Base-by-base conservation (phyloP, 2,797 vertebrate species). In the Acropternis orthonyx region DNA sequence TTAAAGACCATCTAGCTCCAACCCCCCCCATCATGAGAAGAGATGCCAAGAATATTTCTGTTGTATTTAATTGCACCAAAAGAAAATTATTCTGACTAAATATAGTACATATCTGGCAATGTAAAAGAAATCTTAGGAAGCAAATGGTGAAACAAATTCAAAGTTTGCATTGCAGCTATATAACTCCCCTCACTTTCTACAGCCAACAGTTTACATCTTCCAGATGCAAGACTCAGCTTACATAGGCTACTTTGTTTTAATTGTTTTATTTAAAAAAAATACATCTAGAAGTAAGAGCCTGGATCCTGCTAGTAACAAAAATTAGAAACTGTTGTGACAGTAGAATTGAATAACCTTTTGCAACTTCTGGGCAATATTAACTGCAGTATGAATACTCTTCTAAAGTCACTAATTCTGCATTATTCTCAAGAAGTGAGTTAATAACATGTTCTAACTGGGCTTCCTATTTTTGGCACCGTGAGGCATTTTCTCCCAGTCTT, bases 121-220 rank as follows among this genome's bases (percentile, higher is more conserved):
- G 28, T 36, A 49, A 73, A 63, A 84, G 62, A 79, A 79, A 68
- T 36, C 66, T 63, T 63, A 74, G 44, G 37, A 61, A 80, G 83
- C 79, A 71, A 92, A 92, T 34, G 41, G 44, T 86, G 79, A 92
- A 88, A 66, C 6, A 43, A 86, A 81, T 86, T 88, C 59, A 39
- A 65, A 85, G 56, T 81, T 77, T 87, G 34, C 6, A 1, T 22
- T 59, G 51, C 51, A 84, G 83, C 88, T 88, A 5, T 79, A 63
- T 66, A 65, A 67, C 32, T 84, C 24, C 16, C 11, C 59, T 94
- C 82, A 44, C 37, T 88, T 92, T 74, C 74, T 67, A 67, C 67
- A 90, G 71, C 74, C 93, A 93, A 51, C 22, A 61, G 44, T 61
- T 94, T 86, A 87, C 80, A 79, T 76, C 52, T 92, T 93, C 85